Percentiles rank a stretch among this genome's conserved stretches.
phyloP scores from a whole-genome alignment of 2,113 vertebrate genomes.

The Neolamprologus hecqui region DNA sequence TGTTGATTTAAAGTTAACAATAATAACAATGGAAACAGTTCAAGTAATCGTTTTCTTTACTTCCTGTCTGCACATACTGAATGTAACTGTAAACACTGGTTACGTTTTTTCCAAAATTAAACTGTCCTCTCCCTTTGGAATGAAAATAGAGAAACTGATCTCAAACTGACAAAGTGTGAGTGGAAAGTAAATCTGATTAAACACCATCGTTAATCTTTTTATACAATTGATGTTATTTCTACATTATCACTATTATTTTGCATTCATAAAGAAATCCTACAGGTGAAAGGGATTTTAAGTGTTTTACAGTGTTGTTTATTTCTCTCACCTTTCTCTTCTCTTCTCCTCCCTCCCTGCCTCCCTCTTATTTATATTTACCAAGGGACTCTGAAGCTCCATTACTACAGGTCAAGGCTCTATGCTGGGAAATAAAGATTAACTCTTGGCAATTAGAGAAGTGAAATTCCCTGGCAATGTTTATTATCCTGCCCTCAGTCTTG shows the following conservation, averaged over 20 bases:
- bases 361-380: slow-evolving; percentile 33
- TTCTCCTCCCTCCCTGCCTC: background rate
- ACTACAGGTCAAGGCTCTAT: slow-evolving; percentile 22
- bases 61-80: background rate
- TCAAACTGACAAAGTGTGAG: background rate
- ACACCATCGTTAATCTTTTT: background rate
- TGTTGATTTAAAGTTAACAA: background rate
- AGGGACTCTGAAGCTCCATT: slow-evolving; percentile 20
- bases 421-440: slow-evolving; percentile 49
- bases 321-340: background rate
- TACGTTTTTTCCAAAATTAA: background rate
- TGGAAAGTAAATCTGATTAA: background rate
- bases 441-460: slow-evolving; percentile 48
- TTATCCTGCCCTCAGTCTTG: slow-evolving; percentile 38
- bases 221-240: background rate
- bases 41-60: background rate
- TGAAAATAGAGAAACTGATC: background rate
- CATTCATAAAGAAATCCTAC: background rate
- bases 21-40: background rate
- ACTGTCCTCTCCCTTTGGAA: background rate
- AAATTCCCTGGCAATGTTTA: slow-evolving; percentile 47
- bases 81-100: background rate
- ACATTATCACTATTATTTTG: background rate
- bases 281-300: background rate
- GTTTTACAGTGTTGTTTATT: background rate